These are phyloP conservation scores for Xenentodon cancila DNA, from an alignment of 2,797 vertebrate genomes.

Conservation along the genomic window DNA sequence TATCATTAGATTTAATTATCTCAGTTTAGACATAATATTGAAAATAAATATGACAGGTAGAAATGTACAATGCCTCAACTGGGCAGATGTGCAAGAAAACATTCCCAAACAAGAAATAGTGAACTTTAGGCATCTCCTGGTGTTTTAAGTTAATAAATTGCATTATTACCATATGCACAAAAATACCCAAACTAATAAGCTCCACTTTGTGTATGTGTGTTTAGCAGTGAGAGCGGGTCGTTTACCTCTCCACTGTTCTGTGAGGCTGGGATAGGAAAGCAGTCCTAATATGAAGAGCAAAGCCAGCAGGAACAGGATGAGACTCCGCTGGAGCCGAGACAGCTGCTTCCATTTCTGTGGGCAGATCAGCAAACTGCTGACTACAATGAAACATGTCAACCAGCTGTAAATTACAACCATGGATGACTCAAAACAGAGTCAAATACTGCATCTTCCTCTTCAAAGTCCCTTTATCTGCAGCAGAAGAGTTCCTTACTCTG, in stretches of 20 bases:
- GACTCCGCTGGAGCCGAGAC: slow-evolving; percentile 91
- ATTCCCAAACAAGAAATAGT: too few species aligned
- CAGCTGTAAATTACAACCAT: slow-evolving; percentile 15
- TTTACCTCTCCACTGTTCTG: slow-evolving; percentile 87
- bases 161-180: neutral
- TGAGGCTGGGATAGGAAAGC: slow-evolving; percentile 82
- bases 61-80: too few species aligned
- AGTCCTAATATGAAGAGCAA: slow-evolving; percentile 86
- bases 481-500: slow-evolving; percentile 18
- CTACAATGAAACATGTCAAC: slow-evolving; percentile 4
- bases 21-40: too few species aligned
- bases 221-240: neutral
- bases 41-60: too few species aligned
- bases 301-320: slow-evolving; percentile 87
- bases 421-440: neutral
- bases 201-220: neutral
- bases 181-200: neutral
- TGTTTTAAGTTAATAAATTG: neutral
- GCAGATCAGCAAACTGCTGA: slow-evolving; percentile 32
- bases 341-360: slow-evolving; percentile 97
- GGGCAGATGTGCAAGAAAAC: too few species aligned
- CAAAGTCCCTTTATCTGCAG: neutral
- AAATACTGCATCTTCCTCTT: neutral
- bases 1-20: too few species aligned
- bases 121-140: neutral